Base-by-base conservation (phyloP, 2,797 vertebrate genomes). In the Bufotes viridis region DNA sequence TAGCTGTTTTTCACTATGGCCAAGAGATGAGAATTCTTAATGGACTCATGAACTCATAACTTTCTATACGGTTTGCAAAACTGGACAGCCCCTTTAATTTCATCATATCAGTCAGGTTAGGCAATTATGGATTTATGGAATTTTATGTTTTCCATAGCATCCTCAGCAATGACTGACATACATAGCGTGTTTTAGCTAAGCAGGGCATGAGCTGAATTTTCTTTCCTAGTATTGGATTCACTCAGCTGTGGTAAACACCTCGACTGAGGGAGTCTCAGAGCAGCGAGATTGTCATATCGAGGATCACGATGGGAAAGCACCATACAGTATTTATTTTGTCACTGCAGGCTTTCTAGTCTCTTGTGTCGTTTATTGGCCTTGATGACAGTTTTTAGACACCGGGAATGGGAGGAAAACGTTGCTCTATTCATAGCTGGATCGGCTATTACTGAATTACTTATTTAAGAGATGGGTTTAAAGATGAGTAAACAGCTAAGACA, bases 401-500 rank as follows among this genome's bases (percentile, higher is more conserved):
- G 24, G 74, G 83, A 78, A 87, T 78, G 61, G 11, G n/a, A 83
- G 75, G 72, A 79, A 72, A 81, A 78, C 63, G 7, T 15, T 3
- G 49, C 81, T 57, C 81, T 84, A 69, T 88, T 88, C 74, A 70
- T 84, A 78, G 75, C n/a, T 15, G 63, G 75, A 20, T 72, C 72
- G 58, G 42, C 81, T 70, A 84, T 84, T 84, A 88, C 87, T 11
- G 22, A 87, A 87, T 87, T 67, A 87, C 60, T 78, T 88, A 84
- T 84, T 88, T 84, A 88, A 75, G 76, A 88, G 63, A 79, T 88
- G 81, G 74, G 72, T 51, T 57, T 79, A 78, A 61, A 70, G 74
- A 88, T 79, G 81, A 88, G 61, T 65, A 84, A 78, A 84, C 80
- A 70, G 81, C 87, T 69, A 79, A 79, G 81, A 74, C 74, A 42